Evolutionary conservation across 2,113 vertebrate species (phyloP), one percentile per base, ranked within the genome.

Genomic region (Elgaria multicarinata): DNA sequence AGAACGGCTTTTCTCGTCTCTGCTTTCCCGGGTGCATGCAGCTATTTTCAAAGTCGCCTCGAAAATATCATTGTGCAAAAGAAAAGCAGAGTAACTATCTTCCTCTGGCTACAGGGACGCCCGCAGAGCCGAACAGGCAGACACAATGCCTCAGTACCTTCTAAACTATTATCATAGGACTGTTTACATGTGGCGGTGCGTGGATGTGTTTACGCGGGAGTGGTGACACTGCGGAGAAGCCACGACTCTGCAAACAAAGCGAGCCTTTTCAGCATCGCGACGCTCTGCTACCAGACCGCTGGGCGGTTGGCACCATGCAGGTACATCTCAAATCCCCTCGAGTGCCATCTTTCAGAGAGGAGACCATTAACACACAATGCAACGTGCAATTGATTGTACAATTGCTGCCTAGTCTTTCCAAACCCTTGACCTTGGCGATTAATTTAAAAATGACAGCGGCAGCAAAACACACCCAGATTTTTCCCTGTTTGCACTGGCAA

Each of bases 121-220:
- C 95, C 3, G 62, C 93, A 55, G 92, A 67, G 95, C 77, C 93
- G 89, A 93, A 94, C 88, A 93, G 71, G 89, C 22, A 87, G 83
- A 66, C 75, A 94, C 89, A 76, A 94, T 79, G 86, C 90, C 90
- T 7, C 4, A 79, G 89, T 92, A 75, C 90, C 93, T 62, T 39
- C 39, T 36, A 1, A 1, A 67, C 87, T 82, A 1, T 74, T 0
- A 87, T 90, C 1, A 87, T 94, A 92, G 89, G 86, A 85, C 90
- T 5, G 76, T 67, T 83, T 24, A 83, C 28, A 85, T 28, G 86
- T 33, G 0, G 18, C 44, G 77, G 79, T 75, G 72, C 92, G 79
- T 33, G 81, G 1, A 1, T 62, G 64, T 85, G 62, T 87, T 79
- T 0, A 72, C 0, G 22, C 53, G 0, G 0, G 82, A 75, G 76